Base-by-base conservation (phyloP, 2,113 vertebrate species). In the Zeus faber region DNA sequence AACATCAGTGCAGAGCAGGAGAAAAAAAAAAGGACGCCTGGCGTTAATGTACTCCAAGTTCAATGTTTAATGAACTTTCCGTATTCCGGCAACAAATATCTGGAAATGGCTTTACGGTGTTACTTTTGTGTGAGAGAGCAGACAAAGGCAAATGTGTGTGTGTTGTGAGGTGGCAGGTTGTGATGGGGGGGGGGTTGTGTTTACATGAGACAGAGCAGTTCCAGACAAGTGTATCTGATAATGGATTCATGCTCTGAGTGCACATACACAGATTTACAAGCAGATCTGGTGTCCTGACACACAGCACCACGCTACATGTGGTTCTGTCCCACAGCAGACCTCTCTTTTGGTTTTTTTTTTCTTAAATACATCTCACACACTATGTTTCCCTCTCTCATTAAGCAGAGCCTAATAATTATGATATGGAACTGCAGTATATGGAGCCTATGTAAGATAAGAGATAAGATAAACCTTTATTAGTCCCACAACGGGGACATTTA, bases 41-140 rank as follows among this genome's bases (percentile, higher is more conserved):
- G 67, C 67, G 55, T 73, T 85, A 85, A 85, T 86, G 83, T 58
- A 62, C 18, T 69, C 59, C 0, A 21, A 62, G 71, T 84, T 49
- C 83, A 86, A 87, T 83, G 78, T 85, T 87, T 87, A 79, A 87
- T 86, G 80, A 85, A 69, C 25, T 21, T 50, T 68, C 49, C 71
- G 24, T 70, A 76, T 79, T 80, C 81, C 74, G 62, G 58, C 74
- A 31, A 75, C 52, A 52, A 76, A 84, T 25, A 82, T 23, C 62
- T 53, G 81, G 70, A 83, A 87, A 87, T 87, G 79, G 83, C 67
- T 86, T 85, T 86, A 77, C 79, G 81, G 82, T 86, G 85, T 87
- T 77, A 14, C 27, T 25, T 37, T 0, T 13, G 16, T 20, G 16
- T 18, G 24, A 27, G 21, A 54, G 16, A 6, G 56, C 23, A 41